Percentiles rank a stretch among this genome's conserved stretches.
Conservation (phyloP, 2,113 vertebrate species). For the Cettia cetti region DNA sequence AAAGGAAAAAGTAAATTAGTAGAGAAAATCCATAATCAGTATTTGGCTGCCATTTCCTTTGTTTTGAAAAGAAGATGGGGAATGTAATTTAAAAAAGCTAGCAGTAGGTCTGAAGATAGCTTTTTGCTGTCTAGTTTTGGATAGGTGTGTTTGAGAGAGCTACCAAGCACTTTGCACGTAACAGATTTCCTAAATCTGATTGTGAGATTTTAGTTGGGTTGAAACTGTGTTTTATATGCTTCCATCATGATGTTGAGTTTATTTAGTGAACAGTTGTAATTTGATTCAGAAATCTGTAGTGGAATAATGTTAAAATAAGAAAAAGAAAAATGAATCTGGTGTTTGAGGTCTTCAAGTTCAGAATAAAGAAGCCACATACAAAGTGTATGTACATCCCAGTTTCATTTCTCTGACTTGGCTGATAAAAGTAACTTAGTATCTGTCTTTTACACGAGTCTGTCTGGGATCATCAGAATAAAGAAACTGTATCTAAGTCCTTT, state of each 20-base stretch:
- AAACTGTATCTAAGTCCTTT: neutral
- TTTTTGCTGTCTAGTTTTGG: neutral
- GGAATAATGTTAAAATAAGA: neutral
- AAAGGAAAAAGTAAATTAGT: neutral
- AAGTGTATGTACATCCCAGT: neutral
- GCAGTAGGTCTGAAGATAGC: neutral
- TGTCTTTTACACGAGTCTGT: neutral
- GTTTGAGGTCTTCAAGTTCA: neutral
- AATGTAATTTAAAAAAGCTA: neutral
- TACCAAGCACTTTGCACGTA: rapidly evolving
- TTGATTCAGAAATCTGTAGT: neutral
- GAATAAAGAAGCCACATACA: neutral
- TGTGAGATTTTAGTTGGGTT: neutral
- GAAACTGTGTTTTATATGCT: neutral
- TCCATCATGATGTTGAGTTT: neutral
- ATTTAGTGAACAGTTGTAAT: neutral
- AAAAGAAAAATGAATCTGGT: neutral
- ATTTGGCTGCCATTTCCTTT: neutral
- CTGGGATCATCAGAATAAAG: neutral
- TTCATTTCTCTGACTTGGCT: neutral
- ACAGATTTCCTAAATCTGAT: neutral
- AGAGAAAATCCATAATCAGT: neutral
- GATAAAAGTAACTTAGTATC: neutral
- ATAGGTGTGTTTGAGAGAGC: neutral
- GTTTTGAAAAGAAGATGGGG: neutral